These are phyloP conservation scores for Cryptomyrus ogoouensis DNA, from an alignment of 2,113 vertebrate species.

Conservation along the genomic window DNA sequence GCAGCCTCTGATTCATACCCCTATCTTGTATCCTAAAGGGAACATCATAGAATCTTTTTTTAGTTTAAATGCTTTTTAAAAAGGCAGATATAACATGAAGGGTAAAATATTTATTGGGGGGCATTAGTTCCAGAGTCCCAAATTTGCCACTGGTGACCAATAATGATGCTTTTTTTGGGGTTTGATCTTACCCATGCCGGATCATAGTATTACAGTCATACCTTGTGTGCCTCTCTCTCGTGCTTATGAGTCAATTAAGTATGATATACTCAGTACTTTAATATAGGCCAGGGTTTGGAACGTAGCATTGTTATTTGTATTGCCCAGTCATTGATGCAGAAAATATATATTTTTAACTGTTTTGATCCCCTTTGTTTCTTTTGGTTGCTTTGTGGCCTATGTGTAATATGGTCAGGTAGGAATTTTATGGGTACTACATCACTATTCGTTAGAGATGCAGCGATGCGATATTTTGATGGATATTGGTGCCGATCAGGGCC, in stretches of 20 bases:
- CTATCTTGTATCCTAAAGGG: background rate
- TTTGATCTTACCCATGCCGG: background rate
- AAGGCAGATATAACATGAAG: background rate
- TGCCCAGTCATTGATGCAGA: conserved; percentile 43
- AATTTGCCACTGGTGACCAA: background rate
- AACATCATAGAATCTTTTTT: background rate
- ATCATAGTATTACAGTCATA: background rate
- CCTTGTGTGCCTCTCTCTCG: background rate
- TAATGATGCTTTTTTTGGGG: background rate
- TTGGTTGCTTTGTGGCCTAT: conserved; percentile 18
- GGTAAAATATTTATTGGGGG: background rate
- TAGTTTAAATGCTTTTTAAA: background rate
- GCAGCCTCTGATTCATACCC: background rate
- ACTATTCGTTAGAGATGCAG: background rate
- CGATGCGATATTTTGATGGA: no score
- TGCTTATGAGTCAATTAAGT: background rate
- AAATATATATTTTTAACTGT: conserved; percentile 61
- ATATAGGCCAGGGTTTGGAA: conserved; percentile 7
- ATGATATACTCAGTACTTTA: background rate
- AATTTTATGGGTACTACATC: conserved; percentile 23
- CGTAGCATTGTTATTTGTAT: background rate
- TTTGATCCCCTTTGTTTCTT: background rate
- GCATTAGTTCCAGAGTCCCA: background rate
- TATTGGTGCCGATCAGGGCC: no score
- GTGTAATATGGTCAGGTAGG: conserved; percentile 30